A percentile compares a stretch with the other conserved stretches of the same genome.
Conservation (phyloP, 2,797 vertebrate species). For the Crax fasciolata region DNA sequence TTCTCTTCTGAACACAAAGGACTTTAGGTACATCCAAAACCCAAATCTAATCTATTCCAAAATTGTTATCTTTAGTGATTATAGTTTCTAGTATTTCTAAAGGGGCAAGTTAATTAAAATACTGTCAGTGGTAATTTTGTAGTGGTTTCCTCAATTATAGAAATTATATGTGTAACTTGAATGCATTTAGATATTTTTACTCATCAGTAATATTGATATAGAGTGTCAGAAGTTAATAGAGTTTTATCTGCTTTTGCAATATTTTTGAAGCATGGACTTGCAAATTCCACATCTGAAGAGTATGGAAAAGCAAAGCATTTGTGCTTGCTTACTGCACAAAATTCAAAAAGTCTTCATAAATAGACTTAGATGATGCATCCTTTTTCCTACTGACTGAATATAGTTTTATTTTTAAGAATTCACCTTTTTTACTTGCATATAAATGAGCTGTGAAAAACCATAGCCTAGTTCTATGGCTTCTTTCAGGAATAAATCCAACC, state of each 20-base stretch:
- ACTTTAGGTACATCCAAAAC: neutral
- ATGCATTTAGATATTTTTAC: neutral
- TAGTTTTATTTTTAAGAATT: constrained; percentile 8
- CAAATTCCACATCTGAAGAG: neutral
- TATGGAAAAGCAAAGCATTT: neutral
- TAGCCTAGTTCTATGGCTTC: neutral
- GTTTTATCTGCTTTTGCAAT: neutral
- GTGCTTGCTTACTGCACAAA: neutral
- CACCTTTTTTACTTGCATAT: constrained; percentile 18
- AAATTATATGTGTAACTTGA: neutral
- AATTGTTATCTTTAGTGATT: neutral
- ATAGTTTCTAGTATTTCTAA: neutral
- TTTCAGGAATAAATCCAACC: constrained; percentile 31
- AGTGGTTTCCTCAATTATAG: neutral
- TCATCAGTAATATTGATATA: neutral
- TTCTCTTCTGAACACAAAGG: neutral
- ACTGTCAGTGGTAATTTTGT: neutral
- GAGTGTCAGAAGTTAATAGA: neutral
- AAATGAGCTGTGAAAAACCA: neutral
- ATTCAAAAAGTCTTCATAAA: constrained; percentile 20
- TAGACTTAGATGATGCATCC: neutral
- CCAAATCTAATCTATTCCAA: neutral
- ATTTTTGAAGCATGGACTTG: neutral
- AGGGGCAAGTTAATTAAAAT: neutral
- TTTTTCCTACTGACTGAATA: neutral